Percentiles rank a stretch among this genome's conserved stretches.
Evolutionary conservation across 2,797 vertebrate genomes (phyloP).

Genomic region (Harpagifer antarcticus): DNA sequence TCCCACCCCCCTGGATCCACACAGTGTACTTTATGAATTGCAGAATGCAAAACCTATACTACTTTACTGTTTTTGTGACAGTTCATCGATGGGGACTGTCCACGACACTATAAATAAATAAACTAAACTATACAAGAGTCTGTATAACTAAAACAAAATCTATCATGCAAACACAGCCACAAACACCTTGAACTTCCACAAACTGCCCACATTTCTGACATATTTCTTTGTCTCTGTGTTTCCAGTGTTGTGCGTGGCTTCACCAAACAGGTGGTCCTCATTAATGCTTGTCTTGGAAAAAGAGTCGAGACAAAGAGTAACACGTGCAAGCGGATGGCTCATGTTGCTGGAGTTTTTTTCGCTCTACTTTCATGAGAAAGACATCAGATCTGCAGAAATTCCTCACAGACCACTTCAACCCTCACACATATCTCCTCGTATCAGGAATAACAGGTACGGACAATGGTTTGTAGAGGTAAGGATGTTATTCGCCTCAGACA

Average conservation of each 20-base stretch:
- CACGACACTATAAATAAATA: no score
- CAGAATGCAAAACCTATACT: slow-evolving; percentile 43
- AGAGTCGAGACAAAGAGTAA: slow-evolving; percentile 42
- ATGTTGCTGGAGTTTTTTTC: not conserved
- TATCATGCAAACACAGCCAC: slow-evolving; percentile 33
- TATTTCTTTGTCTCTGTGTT: slow-evolving; percentile 53
- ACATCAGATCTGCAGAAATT: slow-evolving; percentile 37
- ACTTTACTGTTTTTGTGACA: no score
- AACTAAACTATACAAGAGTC: slow-evolving; percentile 32
- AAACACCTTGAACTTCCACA: slow-evolving; percentile 46
- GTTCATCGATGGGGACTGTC: no score
- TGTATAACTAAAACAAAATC: slow-evolving; percentile 48
- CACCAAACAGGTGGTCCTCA: slow-evolving; percentile 66
- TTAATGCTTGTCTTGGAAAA: slow-evolving; percentile 53
- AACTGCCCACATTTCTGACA: slow-evolving; percentile 50
- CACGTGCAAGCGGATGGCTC: slow-evolving; percentile 24
- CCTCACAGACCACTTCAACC: not conserved
- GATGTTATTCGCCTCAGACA: slow-evolving; percentile 21
- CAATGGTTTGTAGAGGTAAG: slow-evolving; percentile 6
- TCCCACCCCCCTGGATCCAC: slow-evolving; percentile 18
- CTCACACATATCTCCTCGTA: slow-evolving; percentile 15
- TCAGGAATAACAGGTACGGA: slow-evolving; percentile 25
- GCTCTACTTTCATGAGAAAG: slow-evolving; percentile 24
- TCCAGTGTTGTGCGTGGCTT: slow-evolving; percentile 40
- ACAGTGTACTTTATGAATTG: slow-evolving; percentile 33